These are phyloP conservation scores for Lepus timidus DNA, from an alignment of 2,113 vertebrate species.

Conservation along the genomic window DNA sequence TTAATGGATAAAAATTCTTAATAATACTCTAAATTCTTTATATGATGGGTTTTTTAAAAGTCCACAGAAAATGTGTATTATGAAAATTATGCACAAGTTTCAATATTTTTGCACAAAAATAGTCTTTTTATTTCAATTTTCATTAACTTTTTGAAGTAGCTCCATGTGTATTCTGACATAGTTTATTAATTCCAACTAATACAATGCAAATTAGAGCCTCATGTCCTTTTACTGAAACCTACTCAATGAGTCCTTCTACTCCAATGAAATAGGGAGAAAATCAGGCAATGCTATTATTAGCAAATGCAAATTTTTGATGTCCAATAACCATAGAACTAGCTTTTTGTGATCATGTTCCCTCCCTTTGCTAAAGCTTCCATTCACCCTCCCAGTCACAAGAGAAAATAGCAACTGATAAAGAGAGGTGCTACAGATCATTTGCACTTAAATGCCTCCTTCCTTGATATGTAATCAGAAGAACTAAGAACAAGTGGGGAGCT, in stretches of 20 bases:
- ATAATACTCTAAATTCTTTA: neutral
- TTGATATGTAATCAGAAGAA: constrained; percentile 19
- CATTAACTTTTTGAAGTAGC: neutral
- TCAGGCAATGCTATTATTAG: neutral
- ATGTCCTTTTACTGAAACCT: neutral
- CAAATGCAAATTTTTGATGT: neutral
- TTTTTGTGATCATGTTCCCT: neutral
- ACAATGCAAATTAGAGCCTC: neutral
- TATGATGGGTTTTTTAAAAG: no score
- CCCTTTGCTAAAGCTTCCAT: neutral
- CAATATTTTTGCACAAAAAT: no score
- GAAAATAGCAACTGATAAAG: constrained; percentile 34
- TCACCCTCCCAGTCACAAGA: neutral
- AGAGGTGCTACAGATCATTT: constrained; percentile 1
- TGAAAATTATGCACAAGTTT: no score
- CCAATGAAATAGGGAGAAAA: neutral
- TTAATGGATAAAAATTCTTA: neutral
- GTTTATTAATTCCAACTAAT: neutral
- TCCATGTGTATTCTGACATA: neutral
- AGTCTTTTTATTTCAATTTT: no score
- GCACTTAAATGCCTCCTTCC: constrained; percentile 30
- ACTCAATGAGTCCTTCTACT: neutral
- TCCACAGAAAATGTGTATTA: no score
- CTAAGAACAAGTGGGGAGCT: constrained; percentile 16
- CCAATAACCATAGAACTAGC: neutral